These are phyloP conservation scores for Spheniscus mendiculus DNA, from an alignment of 2,113 vertebrate genomes.

Conservation along the genomic window DNA sequence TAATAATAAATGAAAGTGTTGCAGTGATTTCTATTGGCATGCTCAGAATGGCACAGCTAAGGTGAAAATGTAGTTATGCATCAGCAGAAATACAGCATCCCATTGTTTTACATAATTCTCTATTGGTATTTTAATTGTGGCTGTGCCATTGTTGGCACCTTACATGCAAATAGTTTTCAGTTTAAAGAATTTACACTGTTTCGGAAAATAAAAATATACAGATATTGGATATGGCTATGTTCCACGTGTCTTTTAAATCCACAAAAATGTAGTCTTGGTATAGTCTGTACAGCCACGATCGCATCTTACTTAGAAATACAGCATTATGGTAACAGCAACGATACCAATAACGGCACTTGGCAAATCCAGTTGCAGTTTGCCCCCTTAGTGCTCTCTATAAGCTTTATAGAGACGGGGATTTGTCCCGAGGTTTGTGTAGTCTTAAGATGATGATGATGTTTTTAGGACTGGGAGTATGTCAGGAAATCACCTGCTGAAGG, in stretches of 20 bases:
- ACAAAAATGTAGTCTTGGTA: neutral
- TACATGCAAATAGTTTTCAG: neutral
- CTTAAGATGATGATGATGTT: neutral
- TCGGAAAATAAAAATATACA: neutral
- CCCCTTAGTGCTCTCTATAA: accelerated
- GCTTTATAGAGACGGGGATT: neutral
- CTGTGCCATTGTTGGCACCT: neutral
- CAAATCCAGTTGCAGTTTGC: neutral
- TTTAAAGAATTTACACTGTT: neutral
- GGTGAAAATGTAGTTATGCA: neutral
- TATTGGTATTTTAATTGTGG: neutral
- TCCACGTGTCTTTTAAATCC: neutral
- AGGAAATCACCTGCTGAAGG: neutral
- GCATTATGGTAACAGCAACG: neutral
- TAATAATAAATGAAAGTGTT: neutral
- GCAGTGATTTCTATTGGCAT: neutral
- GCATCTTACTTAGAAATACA: neutral
- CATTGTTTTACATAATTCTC: neutral
- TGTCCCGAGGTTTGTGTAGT: neutral
- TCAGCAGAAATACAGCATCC: neutral
- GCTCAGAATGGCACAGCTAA: neutral
- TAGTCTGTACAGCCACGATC: neutral
- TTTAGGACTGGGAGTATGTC: neutral
- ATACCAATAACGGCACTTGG: neutral
- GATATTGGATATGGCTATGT: neutral